Conservation (phyloP, 2,888 invertebrate species). For the Drosophila engyochracea region DNA sequence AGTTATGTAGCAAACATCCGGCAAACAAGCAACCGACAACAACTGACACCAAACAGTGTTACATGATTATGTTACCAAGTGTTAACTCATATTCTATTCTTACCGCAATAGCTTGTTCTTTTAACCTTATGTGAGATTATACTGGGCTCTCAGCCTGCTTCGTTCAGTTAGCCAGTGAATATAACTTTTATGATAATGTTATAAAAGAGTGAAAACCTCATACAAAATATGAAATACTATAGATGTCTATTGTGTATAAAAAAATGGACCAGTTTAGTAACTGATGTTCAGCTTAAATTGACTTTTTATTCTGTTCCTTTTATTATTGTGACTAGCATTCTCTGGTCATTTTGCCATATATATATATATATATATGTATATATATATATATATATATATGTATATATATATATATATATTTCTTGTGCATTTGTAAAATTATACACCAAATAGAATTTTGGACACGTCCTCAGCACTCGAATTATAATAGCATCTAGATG, state of each 20-base stretch:
- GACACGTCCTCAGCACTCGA: constrained; percentile 25
- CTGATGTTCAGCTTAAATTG: constrained; percentile 1
- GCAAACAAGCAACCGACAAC: constrained; percentile 2
- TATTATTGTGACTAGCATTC: constrained; percentile 1
- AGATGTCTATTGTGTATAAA: background rate
- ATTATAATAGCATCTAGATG: constrained; percentile 29
- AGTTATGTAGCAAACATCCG: constrained; percentile 10
- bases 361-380: constrained; percentile 12
- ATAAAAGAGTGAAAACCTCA: background rate
- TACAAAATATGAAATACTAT: background rate
- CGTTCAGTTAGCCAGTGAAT: constrained; percentile 7
- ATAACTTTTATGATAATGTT: background rate
- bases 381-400: constrained; percentile 7
- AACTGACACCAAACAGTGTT: constrained; percentile 18
- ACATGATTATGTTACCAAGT: constrained; percentile 8
- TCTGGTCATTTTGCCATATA: constrained; percentile 23
- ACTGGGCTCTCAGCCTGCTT: background rate
- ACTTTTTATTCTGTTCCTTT: constrained; percentile 4
- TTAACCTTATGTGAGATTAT: constrained; percentile 1
- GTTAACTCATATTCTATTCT: constrained; percentile 26
- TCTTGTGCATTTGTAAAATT: constrained; percentile 64
- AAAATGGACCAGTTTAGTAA: background rate
- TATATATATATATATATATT: constrained; percentile 5
- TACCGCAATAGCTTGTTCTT: constrained; percentile 5
- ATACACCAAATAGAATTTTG: constrained; percentile 47